A percentile compares a stretch with the other conserved stretches of the same genome.
phyloP scores from a whole-genome alignment of 37 sponge, comb jelly and placozoan genomes.

The Eunapius fragilis region DNA sequence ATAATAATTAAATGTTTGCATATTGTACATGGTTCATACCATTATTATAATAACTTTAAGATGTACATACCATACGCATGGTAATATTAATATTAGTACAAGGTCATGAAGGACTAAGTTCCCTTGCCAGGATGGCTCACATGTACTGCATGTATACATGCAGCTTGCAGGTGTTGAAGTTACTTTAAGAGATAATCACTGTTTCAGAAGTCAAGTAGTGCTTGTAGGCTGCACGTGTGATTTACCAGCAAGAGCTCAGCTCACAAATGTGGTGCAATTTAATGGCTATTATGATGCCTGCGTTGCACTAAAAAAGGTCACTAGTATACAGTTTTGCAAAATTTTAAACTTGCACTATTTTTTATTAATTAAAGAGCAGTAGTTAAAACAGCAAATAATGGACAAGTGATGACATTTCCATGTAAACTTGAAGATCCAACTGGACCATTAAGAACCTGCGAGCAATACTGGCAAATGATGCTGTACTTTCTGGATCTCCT shows the following conservation, averaged over 20 bases:
- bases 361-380: not conserved
- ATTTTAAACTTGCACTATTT: not conserved
- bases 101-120: no score
- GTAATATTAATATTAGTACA: no score
- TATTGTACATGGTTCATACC: no score
- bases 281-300: slow-evolving; percentile 50
- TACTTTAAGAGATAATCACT: not conserved
- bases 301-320: slow-evolving; percentile 47
- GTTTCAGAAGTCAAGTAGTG: slow-evolving; percentile 8
- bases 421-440: slow-evolving; percentile 14
- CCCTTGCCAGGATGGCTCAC: no score
- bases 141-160: not conserved
- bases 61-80: no score
- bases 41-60: no score
- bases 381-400: slow-evolving; percentile 10
- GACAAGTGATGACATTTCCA: slow-evolving; percentile 30
- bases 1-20: not conserved
- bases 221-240: slow-evolving; percentile 42
- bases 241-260: slow-evolving; percentile 49
- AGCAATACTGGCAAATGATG: slow-evolving; percentile 9
- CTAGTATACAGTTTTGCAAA: not conserved
- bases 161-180: not conserved
- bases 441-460: slow-evolving; percentile 21
- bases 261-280: slow-evolving; percentile 42
- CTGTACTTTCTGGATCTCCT: not conserved